These are phyloP conservation scores for Petrolisthes cinctipes DNA, from an alignment of 2,888 invertebrate species.

Conservation along the genomic window DNA sequence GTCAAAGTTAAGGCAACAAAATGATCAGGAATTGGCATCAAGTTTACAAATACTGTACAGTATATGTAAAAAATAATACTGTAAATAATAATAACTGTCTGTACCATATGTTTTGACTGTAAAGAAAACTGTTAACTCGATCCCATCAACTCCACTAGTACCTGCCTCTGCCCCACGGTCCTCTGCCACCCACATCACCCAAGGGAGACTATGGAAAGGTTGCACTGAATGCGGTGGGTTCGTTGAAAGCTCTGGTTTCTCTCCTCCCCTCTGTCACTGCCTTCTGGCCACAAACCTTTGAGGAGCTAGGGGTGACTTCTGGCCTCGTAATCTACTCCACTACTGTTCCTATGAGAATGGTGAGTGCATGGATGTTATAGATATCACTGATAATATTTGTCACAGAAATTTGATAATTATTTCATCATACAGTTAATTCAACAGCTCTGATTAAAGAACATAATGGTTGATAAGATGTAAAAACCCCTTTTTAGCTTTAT, in stretches of 20 bases:
- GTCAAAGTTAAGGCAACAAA: too few species aligned
- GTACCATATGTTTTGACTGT: neutral
- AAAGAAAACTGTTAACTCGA: neutral
- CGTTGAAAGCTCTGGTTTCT: constrained; percentile 15
- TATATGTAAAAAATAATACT: too few species aligned
- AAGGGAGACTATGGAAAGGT: constrained; percentile 56
- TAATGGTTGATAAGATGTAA: too few species aligned
- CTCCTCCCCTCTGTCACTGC: constrained; percentile 30
- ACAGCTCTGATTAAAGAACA: neutral
- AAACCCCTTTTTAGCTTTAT: too few species aligned
- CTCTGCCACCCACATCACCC: constrained; percentile 33
- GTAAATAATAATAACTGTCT: too few species aligned
- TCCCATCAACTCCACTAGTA: constrained; percentile 32
- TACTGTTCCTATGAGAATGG: constrained; percentile 33
- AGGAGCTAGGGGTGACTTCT: constrained; percentile 68
- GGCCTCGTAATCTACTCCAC: constrained; percentile 68
- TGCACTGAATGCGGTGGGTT: neutral
- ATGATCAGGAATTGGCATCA: too few species aligned
- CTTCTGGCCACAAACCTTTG: constrained; percentile 66
- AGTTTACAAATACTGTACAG: too few species aligned
- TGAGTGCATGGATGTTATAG: constrained; percentile 25
- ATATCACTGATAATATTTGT: neutral
- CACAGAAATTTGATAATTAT: neutral
- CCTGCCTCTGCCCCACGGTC: constrained; percentile 42
- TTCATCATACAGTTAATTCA: neutral